Evolutionary conservation across 2,113 vertebrate genomes (phyloP), one percentile per base, ranked within the genome.

Genomic region (Microtus richardsoni): DNA sequence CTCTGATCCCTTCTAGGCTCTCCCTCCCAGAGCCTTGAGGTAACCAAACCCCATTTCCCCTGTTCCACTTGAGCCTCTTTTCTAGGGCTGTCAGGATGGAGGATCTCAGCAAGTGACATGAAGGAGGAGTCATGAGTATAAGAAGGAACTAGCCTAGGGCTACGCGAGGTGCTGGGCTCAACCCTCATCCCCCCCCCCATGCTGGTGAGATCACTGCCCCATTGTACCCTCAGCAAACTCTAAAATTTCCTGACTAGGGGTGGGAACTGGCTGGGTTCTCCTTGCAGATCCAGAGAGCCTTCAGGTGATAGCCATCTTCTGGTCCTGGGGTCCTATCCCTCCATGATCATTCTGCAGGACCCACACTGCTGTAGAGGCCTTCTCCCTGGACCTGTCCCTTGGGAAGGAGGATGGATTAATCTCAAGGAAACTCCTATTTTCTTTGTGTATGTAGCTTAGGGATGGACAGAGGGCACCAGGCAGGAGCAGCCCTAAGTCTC

Each of bases 291-390:
- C 16, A 39, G 62, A 36, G 21, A 54, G 36, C 85, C 85, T 60
- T 39, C 28, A 44, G n/a, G n/a, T 54, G 68, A 36, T 14, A 74
- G 47, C 82, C 39, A 1, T 64, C 1, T 84, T 30, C 33, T 3
- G 22, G 60, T 22, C 80, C 47, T 28, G 71, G 62, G 33, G 28
- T 60, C 88, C 12, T 5, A 17, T n/a, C 44, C 5, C 64, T 16
- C 66, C 78, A 68, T 4, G 8, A 3, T 21, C 1, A 3, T 33
- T 30, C 39, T 3, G 22, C 0, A 19, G 7, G 36, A 6, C 22
- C 54, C 11, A n/a, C 11, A 17, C 52, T 75, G 54, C 39, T 77
- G 3, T 26, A 0, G 2, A 85, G 33, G 14, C 8, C 66, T 64
- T 10, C 26, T 60, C 75, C 54, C 39, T 49, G 64, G 14, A 3